phyloP scores from a whole-genome alignment of 1,140 invertebrate species.

The Neotoxoptera formosana region DNA sequence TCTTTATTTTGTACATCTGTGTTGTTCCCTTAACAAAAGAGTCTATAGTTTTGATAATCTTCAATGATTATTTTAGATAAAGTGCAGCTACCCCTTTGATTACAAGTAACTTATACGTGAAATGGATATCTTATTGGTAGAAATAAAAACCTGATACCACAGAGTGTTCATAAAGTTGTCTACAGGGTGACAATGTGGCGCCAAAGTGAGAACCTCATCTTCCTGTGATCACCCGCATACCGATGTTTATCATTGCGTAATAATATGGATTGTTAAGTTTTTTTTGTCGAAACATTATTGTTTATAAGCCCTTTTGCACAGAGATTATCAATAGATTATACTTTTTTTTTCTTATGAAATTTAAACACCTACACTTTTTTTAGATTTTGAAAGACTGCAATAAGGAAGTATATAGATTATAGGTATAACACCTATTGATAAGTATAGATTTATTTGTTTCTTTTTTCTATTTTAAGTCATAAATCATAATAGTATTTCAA shows the following conservation, averaged over 20 bases:
- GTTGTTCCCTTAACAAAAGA: background rate
- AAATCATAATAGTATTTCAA: background rate
- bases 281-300: conserved; percentile 44
- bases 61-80: background rate
- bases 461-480: background rate
- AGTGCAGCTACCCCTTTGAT: background rate
- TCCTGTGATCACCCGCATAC: conserved; percentile 54
- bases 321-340: background rate
- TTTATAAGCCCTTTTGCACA: background rate
- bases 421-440: background rate
- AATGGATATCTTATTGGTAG: conserved; percentile 29
- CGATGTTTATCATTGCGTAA: conserved; percentile 23
- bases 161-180: conserved; percentile 42
- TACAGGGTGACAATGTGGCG: conserved; percentile 51
- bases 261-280: conserved; percentile 10
- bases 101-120: background rate
- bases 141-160: conserved; percentile 37
- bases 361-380: background rate
- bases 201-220: conserved; percentile 51
- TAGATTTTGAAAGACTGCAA: background rate
- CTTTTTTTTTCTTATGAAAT: background rate
- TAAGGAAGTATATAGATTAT: background rate
- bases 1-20: background rate
- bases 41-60: background rate
- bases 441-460: background rate